phyloP scores from a whole-genome alignment of 53 echinoderm and acorn worm genomes.

The Holothuria scabra region DNA sequence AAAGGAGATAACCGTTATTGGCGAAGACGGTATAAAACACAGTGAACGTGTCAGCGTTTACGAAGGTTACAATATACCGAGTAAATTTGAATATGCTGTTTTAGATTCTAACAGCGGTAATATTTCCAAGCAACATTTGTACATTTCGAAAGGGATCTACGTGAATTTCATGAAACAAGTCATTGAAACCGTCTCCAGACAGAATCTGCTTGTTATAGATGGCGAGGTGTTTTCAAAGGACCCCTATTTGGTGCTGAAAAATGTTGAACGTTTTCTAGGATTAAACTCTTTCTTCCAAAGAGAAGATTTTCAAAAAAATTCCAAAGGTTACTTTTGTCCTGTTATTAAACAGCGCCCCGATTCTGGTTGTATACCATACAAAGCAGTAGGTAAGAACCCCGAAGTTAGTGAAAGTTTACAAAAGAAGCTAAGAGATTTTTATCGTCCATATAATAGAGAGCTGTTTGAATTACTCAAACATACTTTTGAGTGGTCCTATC shows the following conservation, averaged over 20 bases:
- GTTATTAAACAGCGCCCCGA: conserved; percentile 25
- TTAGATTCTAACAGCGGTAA: not conserved
- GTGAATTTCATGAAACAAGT: conserved; percentile 6
- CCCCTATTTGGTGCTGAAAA: not conserved
- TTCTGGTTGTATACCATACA: not conserved
- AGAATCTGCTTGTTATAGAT: conserved; percentile 22
- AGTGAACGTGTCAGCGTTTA: not conserved
- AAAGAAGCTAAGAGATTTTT: too few species aligned
- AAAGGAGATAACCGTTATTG: too few species aligned
- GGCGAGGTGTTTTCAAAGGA: conserved; percentile 10
- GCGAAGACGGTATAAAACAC: too few species aligned
- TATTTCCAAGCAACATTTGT: not conserved
- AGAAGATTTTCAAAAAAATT: conserved; percentile 20
- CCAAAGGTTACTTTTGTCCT: conserved; percentile 11
- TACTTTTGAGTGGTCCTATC: too few species aligned
- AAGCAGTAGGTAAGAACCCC: not conserved
- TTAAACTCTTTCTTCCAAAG: not conserved
- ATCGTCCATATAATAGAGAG: too few species aligned
- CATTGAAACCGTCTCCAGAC: not conserved
- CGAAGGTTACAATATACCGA: conserved; percentile 36
- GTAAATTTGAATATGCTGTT: conserved; percentile 14
- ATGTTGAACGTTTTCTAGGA: conserved; percentile 1
- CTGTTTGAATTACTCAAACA: too few species aligned
- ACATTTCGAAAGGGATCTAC: conserved; percentile 28
- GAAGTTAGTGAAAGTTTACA: too few species aligned